Conservation (phyloP, 2,113 vertebrate genomes). For the Pseudorasbora parva region DNA sequence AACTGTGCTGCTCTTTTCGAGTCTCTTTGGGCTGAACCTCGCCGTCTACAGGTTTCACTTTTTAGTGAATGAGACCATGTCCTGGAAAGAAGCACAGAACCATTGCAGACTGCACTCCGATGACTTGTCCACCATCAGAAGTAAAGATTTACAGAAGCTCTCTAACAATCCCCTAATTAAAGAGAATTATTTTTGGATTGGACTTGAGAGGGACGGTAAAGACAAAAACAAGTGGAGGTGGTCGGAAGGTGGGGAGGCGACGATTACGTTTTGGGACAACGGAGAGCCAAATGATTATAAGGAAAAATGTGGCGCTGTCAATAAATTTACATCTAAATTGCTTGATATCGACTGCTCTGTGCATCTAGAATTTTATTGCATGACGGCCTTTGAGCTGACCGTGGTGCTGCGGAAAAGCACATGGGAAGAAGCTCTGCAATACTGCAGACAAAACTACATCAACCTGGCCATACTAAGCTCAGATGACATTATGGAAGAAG, state of each 20-base stretch:
- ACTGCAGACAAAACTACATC: constrained; percentile 16
- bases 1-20: not conserved
- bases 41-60: not conserved
- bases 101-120: not conserved
- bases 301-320: not conserved
- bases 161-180: not conserved
- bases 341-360: fast-evolving
- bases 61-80: not conserved
- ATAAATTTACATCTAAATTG: fast-evolving
- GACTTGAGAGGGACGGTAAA: not conserved
- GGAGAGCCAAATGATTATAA: fast-evolving
- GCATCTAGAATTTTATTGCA: not conserved
- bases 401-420: constrained; percentile 3
- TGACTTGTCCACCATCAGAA: not conserved
- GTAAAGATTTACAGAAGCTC: not conserved
- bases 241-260: not conserved
- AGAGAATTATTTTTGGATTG: not conserved
- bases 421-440: constrained; percentile 38
- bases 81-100: not conserved
- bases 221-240: not conserved
- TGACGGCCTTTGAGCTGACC: constrained; percentile 7
- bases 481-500: not conserved
- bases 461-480: constrained; percentile 11
- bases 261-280: fast-evolving
- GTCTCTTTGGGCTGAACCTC: not conserved